Percentiles rank a stretch among this genome's conserved stretches.
These are phyloP conservation scores for Ciconia nigra DNA, from an alignment of 2,797 vertebrate species.

Conservation along the genomic window DNA sequence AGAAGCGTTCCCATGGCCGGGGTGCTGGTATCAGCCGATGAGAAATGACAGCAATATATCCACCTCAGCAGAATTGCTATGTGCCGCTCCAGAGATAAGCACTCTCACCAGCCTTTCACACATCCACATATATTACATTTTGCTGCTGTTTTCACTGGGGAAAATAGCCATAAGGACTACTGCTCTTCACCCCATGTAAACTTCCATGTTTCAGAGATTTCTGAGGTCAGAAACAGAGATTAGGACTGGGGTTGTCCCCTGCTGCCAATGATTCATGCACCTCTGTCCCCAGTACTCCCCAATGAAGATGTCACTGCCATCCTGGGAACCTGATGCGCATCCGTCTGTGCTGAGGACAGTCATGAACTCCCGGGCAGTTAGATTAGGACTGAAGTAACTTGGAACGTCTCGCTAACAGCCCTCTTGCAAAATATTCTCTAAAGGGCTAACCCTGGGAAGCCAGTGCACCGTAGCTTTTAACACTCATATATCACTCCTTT, in stretches of 20 bases:
- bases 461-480: background rate
- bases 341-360: background rate
- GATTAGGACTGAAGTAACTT: background rate
- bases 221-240: background rate
- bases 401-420: background rate
- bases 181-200: background rate
- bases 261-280: background rate
- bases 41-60: background rate
- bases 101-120: background rate
- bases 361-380: background rate
- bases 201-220: background rate
- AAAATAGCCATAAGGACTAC: background rate
- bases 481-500: background rate
- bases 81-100: background rate
- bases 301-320: background rate
- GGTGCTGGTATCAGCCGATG: accelerated
- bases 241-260: background rate
- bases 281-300: background rate
- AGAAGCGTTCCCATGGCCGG: background rate
- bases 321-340: background rate
- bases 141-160: background rate
- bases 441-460: background rate
- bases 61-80: background rate
- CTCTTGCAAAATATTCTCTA: background rate
- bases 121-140: background rate